Evolutionary conservation across 2,888 invertebrate genomes (phyloP).

Genomic region (Cylloceria caligata): DNA sequence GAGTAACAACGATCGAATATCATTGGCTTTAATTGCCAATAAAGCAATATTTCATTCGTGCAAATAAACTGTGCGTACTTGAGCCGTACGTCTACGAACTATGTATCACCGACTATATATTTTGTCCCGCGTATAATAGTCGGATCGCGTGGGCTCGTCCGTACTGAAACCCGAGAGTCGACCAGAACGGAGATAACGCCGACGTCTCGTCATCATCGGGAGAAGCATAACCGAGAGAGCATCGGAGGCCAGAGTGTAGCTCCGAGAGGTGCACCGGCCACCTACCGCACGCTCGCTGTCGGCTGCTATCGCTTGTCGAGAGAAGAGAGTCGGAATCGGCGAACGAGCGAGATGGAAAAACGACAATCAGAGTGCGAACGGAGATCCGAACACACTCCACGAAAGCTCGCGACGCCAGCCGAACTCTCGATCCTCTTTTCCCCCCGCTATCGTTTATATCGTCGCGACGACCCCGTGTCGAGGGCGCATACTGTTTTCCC

Average conservation of each 20-base stretch:
- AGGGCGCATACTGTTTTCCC: slow-evolving; percentile 36
- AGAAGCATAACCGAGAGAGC: slow-evolving; percentile 12
- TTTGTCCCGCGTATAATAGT: not conserved
- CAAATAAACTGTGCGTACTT: slow-evolving; percentile 1
- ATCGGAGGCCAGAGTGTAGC: not conserved
- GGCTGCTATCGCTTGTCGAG: slow-evolving; percentile 26
- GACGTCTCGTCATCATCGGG: slow-evolving; percentile 15
- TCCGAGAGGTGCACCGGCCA: slow-evolving; percentile 13
- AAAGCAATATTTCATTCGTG: slow-evolving; percentile 13
- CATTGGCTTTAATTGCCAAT: slow-evolving; percentile 18
- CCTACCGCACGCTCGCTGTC: slow-evolving; percentile 25
- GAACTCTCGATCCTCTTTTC: slow-evolving; percentile 36
- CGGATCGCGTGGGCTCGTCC: slow-evolving; percentile 42
- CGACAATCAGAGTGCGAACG: not conserved
- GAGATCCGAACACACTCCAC: slow-evolving; percentile 30
- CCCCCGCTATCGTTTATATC: slow-evolving; percentile 21
- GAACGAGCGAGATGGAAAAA: not conserved
- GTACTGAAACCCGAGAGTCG: slow-evolving; percentile 33
- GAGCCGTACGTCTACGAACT: not conserved
- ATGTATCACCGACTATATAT: not conserved
- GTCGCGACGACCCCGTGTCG: slow-evolving; percentile 17
- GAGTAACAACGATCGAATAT: not conserved
- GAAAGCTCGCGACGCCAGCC: slow-evolving; percentile 50
- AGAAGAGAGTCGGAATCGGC: not conserved
- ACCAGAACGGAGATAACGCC: not conserved